phyloP scores from a whole-genome alignment of 2,113 vertebrate genomes.

The Gavia stellata region DNA sequence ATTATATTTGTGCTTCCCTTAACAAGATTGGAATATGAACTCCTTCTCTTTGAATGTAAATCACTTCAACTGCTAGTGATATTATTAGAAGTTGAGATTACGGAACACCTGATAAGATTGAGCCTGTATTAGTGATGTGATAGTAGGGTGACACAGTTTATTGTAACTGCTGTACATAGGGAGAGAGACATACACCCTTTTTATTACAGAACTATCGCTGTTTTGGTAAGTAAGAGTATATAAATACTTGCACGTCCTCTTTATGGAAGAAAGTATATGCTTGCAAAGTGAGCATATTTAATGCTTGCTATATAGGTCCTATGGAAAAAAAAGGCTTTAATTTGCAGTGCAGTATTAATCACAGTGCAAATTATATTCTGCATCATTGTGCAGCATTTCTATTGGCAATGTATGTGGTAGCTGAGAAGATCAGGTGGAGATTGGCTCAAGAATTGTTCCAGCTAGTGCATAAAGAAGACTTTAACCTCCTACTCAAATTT shows the following conservation, averaged over 20 bases:
- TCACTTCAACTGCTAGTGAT: neutral
- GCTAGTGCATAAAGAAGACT: neutral
- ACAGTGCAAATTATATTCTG: neutral
- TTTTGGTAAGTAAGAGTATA: neutral
- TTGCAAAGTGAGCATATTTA: neutral
- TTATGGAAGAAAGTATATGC: neutral
- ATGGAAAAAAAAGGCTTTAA: neutral
- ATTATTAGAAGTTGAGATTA: neutral
- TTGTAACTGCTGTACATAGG: neutral
- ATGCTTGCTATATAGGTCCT: neutral
- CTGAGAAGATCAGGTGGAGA: neutral
- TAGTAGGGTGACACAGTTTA: neutral
- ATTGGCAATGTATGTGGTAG: neutral
- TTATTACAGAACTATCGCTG: neutral
- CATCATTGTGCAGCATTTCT: neutral
- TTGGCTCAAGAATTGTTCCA: neutral
- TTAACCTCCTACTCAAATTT: neutral
- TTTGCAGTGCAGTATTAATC: neutral
- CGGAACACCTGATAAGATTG: neutral
- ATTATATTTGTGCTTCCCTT: neutral
- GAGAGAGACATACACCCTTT: neutral
- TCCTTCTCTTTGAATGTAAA: neutral
- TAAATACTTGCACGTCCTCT: neutral
- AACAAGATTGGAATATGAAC: neutral
- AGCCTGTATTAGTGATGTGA: neutral